Base-by-base conservation (phyloP, 2,113 vertebrate species). In the Psettodes erumei region DNA sequence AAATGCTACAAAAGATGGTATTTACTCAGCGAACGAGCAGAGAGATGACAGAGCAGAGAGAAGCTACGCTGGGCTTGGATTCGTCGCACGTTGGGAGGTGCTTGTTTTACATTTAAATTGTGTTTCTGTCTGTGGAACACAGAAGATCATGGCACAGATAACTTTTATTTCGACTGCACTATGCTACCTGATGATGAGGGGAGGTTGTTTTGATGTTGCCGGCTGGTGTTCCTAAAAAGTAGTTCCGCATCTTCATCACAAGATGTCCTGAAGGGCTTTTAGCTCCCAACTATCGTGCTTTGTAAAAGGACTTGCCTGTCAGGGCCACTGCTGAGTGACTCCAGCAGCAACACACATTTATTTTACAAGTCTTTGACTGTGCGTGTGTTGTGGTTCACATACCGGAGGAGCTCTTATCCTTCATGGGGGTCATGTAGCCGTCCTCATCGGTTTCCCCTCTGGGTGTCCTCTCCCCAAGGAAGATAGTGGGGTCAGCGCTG, bases 391-490 rank as follows among this genome's bases (percentile, higher is more conserved):
- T 11, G 5, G 19, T 62, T n/a, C 0, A 7, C 65, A 42, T 95
- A 98, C 98, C 97, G 96, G 96, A 95, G 77, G 96, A 96, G 70
- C 91, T 88, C 74, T 96, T 98, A 90, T 98, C 96, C 86, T 96
- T 93, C 96, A 96, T 98, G 0, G 97, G 96, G 0, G 95, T 97
- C 96, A 98, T 96, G 90, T 99, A 99, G 8, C 96, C 96, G 0
- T 98, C 97, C 88, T 97, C 96, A 23, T 97, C 96, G 30, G 95
- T 92, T 67, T 96, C 95, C 28, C 93, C 95, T 38, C 95, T 91
- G 47, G 93, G 73, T 0, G 77, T 92, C 23, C 95, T 94, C 58
- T 98, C 97, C 0, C 95, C 94, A 6, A 96, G 91, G 83, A 97
- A 97, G 71, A 96, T 94, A 0, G 98, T 98, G 71, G 97, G 97